A percentile compares a stretch with the other conserved stretches of the same genome.
Evolutionary conservation across 2,888 invertebrate species (phyloP).

Genomic region (Synanthedon tipuliformis): DNA sequence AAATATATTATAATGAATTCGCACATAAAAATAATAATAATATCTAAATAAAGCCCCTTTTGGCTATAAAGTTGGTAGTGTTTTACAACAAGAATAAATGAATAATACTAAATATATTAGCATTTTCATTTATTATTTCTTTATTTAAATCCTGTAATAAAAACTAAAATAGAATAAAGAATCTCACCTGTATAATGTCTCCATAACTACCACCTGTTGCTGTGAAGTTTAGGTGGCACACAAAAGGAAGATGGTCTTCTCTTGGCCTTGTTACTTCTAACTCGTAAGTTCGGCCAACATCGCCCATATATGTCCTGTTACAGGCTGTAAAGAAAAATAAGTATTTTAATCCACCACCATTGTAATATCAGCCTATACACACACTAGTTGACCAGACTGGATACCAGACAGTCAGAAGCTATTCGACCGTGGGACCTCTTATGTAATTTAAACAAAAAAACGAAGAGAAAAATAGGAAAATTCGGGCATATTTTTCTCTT

Average conservation of each 20-base stretch:
- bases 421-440: too few relatives aligned
- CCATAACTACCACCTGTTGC: slow-evolving; percentile 81
- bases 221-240: slow-evolving; percentile 86
- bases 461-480: too few relatives aligned
- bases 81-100: background rate
- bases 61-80: background rate
- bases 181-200: slow-evolving; percentile 80
- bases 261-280: slow-evolving; percentile 80
- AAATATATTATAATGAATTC: too few relatives aligned
- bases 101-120: background rate
- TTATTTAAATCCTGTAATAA: slow-evolving; percentile 2
- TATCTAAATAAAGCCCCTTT: too few relatives aligned
- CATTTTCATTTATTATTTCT: background rate
- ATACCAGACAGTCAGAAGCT: too few relatives aligned
- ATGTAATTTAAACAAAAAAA: too few relatives aligned
- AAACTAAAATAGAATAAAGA: background rate
- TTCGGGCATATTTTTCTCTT: too few relatives aligned
- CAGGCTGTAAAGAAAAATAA: slow-evolving; percentile 72
- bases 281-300: slow-evolving; percentile 83
- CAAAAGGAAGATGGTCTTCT: slow-evolving; percentile 80
- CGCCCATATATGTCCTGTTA: slow-evolving; percentile 86
- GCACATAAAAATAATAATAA: too few relatives aligned
- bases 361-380: too few relatives aligned
- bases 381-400: too few relatives aligned
- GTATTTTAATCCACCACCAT: background rate